Percentiles rank a stretch among this genome's conserved stretches.
These are phyloP conservation scores for Trematomus bernacchii DNA, from an alignment of 2,797 vertebrate genomes.

Conservation along the genomic window DNA sequence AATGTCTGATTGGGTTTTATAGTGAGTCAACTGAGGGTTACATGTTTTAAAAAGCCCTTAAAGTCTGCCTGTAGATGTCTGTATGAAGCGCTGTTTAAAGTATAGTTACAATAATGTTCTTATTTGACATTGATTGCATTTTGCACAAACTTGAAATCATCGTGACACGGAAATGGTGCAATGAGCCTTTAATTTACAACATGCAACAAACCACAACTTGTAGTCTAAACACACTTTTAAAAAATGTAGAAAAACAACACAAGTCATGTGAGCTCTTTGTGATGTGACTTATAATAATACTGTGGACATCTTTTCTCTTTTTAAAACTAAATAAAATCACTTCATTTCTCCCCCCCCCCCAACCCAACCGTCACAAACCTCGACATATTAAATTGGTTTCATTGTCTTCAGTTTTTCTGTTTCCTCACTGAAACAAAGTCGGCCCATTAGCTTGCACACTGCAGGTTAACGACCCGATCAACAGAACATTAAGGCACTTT, in stretches of 20 bases:
- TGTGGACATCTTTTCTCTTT: slow-evolving; percentile 28
- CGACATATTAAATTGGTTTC: background rate
- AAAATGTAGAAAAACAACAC: slow-evolving; percentile 51
- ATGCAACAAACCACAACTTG: slow-evolving; percentile 59
- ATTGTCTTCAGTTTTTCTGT: background rate
- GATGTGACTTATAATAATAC: slow-evolving; percentile 27
- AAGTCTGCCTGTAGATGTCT: too few species aligned
- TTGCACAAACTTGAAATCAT: background rate
- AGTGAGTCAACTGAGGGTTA: too few species aligned
- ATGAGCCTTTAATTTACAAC: slow-evolving; percentile 68
- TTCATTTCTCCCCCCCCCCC: slow-evolving; percentile 24
- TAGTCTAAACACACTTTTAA: slow-evolving; percentile 45
- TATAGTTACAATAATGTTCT: background rate
- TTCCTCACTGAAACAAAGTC: background rate
- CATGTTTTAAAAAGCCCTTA: too few species aligned
- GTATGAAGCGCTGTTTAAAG: too few species aligned
- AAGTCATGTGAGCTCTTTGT: slow-evolving; percentile 51
- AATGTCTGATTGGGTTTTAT: too few species aligned
- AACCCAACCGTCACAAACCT: background rate
- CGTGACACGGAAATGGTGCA: slow-evolving; percentile 41
- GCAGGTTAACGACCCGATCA: slow-evolving; percentile 1
- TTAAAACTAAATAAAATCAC: slow-evolving; percentile 22
- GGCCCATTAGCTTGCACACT: background rate
- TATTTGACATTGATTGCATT: background rate
- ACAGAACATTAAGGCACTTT: slow-evolving; percentile 69